Conservation (phyloP, 2,888 invertebrate genomes). For the Netelia virgata region DNA sequence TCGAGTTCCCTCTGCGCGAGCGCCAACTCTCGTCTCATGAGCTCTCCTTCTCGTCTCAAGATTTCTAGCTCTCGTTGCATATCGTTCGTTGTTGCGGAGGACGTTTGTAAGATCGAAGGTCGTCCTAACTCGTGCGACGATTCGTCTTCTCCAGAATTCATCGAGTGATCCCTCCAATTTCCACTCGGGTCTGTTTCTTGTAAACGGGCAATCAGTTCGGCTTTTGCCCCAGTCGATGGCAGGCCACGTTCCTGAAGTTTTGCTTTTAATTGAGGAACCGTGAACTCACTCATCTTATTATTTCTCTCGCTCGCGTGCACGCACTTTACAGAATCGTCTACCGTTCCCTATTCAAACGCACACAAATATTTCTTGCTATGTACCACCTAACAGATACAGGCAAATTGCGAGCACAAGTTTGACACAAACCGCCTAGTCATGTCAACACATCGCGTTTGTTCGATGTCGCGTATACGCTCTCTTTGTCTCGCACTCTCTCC, state of each 20-base stretch:
- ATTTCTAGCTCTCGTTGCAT: no score
- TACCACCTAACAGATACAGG: not conserved
- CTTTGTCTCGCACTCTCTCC: not conserved
- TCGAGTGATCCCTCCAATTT: not conserved
- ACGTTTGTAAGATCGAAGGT: no score
- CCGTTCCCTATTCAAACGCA: not conserved
- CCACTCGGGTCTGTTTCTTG: constrained; percentile 9
- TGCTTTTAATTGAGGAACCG: not conserved
- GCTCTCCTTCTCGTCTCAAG: no score
- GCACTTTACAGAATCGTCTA: not conserved
- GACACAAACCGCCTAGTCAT: not conserved
- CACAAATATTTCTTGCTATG: not conserved
- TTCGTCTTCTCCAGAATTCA: not conserved
- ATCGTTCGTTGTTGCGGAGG: no score
- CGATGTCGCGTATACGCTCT: not conserved
- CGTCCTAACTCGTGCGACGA: not conserved
- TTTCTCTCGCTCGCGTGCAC: not conserved
- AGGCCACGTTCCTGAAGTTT: constrained; percentile 5
- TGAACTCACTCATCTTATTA: no score
- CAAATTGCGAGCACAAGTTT: not conserved
- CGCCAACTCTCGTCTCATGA: no score
- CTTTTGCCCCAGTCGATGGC: constrained; percentile 4
- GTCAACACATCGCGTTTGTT: not conserved
- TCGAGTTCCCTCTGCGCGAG: no score
- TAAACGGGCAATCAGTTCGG: constrained; percentile 7